Base-by-base conservation (phyloP, 2,888 invertebrate genomes). In the Malachius bipustulatus region DNA sequence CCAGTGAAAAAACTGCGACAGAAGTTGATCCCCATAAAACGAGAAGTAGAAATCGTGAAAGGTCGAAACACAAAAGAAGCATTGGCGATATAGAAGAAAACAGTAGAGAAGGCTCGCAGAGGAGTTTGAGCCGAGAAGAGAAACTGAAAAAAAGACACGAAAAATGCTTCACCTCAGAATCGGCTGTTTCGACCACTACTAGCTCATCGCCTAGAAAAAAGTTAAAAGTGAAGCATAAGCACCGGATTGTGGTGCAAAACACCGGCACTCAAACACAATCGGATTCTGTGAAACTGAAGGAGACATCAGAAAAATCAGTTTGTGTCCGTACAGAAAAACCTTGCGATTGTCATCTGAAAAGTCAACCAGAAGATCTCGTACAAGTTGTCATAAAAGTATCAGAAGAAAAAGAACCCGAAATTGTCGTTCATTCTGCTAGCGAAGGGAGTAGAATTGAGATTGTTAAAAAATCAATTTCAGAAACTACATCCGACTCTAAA, bases 301-400 rank as follows among this genome's bases (percentile, higher is more conserved):
- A 8, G 24, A 19, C 24, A 19, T 19, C 24, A 19, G 24, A 19
- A 6, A 19, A 19, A 19, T 19, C 24, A n/a, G n/a, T 8, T 6
- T 6, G 6, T 19, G 35, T 32, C 13, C 40, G 46, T 28, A 34
- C 30, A n/a, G 44, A 43, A 33, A 26, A 31, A 11, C 44, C 43
- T 26, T 52, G 52, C 36, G 46, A 47, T 29, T 53, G 52, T 32
- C 34, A 43, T 14, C 6, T 19, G 39, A 41, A 30, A 43, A 44
- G 28, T 26, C 32, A 27, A 4, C 27, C 43, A 10, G 51, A 55
- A 34, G 55, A 57, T 37, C 15, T 55, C 4, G 60, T 59, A 40
- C 55, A 61, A 43, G 61, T 62, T 35, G 43, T 59, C 6, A 61
- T 61, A 13, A 59, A 60, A 47, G 47, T 60, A 8, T 48, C 49